Evolutionary conservation across 2,113 vertebrate species (phyloP), one percentile per base, ranked within the genome.

Genomic region (Phaethornis superciliosus): DNA sequence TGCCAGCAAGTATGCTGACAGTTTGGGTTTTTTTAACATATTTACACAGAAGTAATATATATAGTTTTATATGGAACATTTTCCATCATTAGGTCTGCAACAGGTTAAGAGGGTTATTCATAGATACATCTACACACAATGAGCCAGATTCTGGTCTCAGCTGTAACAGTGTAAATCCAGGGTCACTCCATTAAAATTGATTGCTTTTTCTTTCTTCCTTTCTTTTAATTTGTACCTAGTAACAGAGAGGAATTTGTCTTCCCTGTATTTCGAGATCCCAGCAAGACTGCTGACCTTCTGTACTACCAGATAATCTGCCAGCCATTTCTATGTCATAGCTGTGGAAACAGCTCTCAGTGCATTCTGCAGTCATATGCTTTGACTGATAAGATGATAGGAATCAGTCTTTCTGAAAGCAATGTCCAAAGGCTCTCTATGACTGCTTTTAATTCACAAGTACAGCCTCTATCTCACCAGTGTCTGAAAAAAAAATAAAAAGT

Each of bases 91-190:
- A 95, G 30, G n/a, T 93, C 90, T 96, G 91, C 91, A 92, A 89
- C 86, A 96, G 94, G 90, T 96, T 96, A 93, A 97, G 86, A 94
- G 94, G 91, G 87, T 97, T 96, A 96, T 97, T 98, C 96, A 97
- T 92, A 95, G 97, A 97, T 93, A 90, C 89, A 96, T 96, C 96
- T 95, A 88, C 96, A 85, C 83, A 96, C 82, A 94, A 64, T 58
- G 69, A 95, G 85, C 76, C 93, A 93, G 93, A 68, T 79, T 83
- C 82, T 95, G 55, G 54, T 72, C 54, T 92, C 33, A 81, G 82
- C 60, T 86, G 33, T 80, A 94, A 58, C 2, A 7, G 76, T 72
- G 81, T 85, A 94, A 93, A 90, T 92, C 81, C 58, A 81, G 51
- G 89, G 69, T 71, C 79, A 91, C 76, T 90, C 65, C 72, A 95